phyloP scores from a whole-genome alignment of 2,113 vertebrate species.

The Phalacrocorax carbo region DNA sequence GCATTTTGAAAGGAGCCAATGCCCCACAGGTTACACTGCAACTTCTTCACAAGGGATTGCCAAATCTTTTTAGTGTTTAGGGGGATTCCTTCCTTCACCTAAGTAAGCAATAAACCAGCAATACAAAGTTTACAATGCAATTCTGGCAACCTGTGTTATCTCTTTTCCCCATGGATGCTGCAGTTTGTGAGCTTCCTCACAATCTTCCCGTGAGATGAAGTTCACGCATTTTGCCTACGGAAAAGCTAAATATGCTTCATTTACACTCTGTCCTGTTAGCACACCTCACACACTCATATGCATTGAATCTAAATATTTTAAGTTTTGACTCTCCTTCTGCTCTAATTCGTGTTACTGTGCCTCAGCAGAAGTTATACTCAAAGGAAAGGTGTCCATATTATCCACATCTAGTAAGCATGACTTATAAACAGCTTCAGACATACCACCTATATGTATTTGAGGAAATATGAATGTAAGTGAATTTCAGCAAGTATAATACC shows the following conservation, averaged over 20 bases:
- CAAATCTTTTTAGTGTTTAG: not conserved
- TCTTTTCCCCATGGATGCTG: not conserved
- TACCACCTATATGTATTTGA: not conserved
- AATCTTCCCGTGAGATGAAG: not conserved
- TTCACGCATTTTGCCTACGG: not conserved
- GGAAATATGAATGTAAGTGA: not conserved
- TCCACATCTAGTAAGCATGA: not conserved
- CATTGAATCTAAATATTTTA: not conserved
- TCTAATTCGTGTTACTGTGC: not conserved
- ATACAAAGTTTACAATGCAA: not conserved
- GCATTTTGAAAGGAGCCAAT: not conserved
- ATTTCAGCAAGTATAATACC: not conserved
- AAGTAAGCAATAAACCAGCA: not conserved
- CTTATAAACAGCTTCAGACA: not conserved
- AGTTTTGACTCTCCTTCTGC: not conserved
- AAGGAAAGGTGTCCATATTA: not conserved
- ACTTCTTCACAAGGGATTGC: not conserved
- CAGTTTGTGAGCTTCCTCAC: not conserved
- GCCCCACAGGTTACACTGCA: not conserved
- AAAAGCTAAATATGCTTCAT: not conserved
- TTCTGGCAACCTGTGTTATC: not conserved
- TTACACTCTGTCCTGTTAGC: not conserved
- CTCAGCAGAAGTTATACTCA: not conserved
- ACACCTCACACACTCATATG: not conserved
- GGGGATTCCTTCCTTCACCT: not conserved